A percentile compares a stretch with the other conserved stretches of the same genome.
Evolutionary conservation across 1,140 invertebrate genomes (phyloP).

Genomic region (Euborellia annulipes): DNA sequence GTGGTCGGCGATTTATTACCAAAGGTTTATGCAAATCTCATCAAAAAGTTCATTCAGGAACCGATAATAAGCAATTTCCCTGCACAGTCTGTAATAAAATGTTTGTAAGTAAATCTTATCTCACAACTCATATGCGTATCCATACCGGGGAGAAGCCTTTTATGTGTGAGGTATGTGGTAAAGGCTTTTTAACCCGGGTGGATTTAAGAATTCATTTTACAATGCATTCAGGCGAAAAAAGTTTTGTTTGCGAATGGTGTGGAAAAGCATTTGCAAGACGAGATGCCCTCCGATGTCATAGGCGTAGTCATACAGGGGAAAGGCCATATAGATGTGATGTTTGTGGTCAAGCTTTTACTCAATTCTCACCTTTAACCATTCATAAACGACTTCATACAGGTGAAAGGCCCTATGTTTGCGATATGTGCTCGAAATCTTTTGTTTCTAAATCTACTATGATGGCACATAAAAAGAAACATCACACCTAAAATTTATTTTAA

Average conservation of each 20-base stretch:
- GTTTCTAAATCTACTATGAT: slow-evolving; percentile 42
- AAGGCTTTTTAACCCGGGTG: slow-evolving; percentile 40
- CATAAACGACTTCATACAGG: slow-evolving; percentile 55
- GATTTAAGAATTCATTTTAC: slow-evolving; percentile 44
- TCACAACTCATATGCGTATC: slow-evolving; percentile 69
- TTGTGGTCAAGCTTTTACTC: slow-evolving; percentile 44
- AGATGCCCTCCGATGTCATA: slow-evolving; percentile 49
- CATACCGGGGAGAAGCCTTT: slow-evolving; percentile 74
- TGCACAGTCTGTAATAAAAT: slow-evolving; percentile 48
- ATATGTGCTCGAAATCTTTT: slow-evolving; percentile 45
- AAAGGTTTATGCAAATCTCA: slow-evolving; percentile 58
- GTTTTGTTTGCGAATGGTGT: slow-evolving; percentile 47
- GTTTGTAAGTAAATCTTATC: slow-evolving; percentile 60
- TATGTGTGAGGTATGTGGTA: slow-evolving; percentile 45
- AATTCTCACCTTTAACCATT: slow-evolving; percentile 44
- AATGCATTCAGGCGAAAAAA: slow-evolving; percentile 53
- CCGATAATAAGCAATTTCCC: slow-evolving; percentile 44
- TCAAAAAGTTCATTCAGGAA: slow-evolving; percentile 49
- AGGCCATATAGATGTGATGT: slow-evolving; percentile 34
- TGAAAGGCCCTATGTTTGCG: slow-evolving; percentile 63
- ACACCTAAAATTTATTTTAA: no score
- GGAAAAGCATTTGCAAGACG: slow-evolving; percentile 50
- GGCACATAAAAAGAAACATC: slow-evolving; percentile 39
- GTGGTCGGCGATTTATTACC: slow-evolving; percentile 65
- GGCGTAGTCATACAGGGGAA: slow-evolving; percentile 25